Evolutionary conservation across 2,888 invertebrate species (phyloP).

Genomic region (Bombylius major): DNA sequence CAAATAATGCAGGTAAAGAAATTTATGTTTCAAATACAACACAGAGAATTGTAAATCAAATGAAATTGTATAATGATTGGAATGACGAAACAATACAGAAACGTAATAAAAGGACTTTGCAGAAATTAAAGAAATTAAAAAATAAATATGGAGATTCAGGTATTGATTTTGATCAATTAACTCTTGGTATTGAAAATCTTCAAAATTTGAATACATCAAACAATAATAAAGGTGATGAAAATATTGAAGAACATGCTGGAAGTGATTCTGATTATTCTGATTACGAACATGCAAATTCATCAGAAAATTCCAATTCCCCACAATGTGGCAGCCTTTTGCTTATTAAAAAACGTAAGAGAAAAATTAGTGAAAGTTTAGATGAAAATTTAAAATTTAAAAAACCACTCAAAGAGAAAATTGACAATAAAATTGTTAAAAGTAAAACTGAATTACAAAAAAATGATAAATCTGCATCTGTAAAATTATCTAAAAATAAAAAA

Average conservation of each 20-base stretch:
- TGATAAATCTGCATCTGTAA: too few relatives aligned
- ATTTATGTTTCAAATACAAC: conserved; percentile 27
- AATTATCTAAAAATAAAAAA: too few relatives aligned
- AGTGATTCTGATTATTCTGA: not conserved
- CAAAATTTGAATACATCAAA: too few relatives aligned
- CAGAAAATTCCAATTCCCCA: not conserved
- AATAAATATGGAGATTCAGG: conserved; percentile 27
- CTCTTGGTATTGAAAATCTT: not conserved
- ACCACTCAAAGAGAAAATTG: conserved; percentile 3
- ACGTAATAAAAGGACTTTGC: conserved; percentile 20
- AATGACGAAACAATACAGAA: conserved; percentile 24
- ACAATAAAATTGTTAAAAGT: not conserved
- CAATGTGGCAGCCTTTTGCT: conserved; percentile 8
- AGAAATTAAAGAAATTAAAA: conserved; percentile 24
- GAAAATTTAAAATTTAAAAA: not conserved
- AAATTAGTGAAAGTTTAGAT: conserved; percentile 2
- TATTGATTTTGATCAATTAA: conserved; percentile 22
- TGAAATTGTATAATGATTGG: conserved; percentile 28
- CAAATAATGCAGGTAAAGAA: conserved; percentile 17
- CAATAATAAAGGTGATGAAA: conserved; percentile 4
- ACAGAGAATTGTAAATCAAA: conserved; percentile 14
- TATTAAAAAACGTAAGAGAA: conserved; percentile 11
- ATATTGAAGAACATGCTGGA: conserved; percentile 1
- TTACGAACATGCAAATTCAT: not conserved
- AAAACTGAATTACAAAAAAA: not conserved